These are phyloP conservation scores for Branchinecta lynchi DNA, from an alignment of 1,140 invertebrate genomes.

Conservation along the genomic window DNA sequence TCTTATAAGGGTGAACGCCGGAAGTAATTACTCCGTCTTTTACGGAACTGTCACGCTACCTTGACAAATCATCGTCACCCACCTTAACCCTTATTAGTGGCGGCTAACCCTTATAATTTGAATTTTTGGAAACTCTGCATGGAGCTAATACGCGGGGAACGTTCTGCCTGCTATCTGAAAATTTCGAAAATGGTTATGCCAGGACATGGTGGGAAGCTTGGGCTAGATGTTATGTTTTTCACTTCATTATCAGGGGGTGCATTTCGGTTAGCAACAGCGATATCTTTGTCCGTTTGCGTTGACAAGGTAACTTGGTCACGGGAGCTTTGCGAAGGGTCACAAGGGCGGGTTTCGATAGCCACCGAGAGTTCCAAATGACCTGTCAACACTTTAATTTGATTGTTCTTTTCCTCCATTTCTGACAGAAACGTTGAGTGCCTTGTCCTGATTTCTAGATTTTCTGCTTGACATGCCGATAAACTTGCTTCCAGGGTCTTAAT, in stretches of 20 bases:
- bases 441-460: constrained; percentile 1
- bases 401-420: constrained; percentile 9
- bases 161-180: constrained; percentile 5
- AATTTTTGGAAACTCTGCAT: constrained; percentile 6
- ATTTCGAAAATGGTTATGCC: constrained; percentile 6
- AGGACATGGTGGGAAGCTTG: constrained; percentile 4
- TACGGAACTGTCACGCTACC: too few species aligned
- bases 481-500: constrained; percentile 6
- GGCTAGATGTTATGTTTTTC: constrained; percentile 6
- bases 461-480: constrained; percentile 8
- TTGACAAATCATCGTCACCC: too few species aligned
- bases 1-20: too few species aligned
- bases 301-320: constrained; percentile 4
- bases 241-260: constrained; percentile 5
- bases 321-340: not conserved
- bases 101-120: not conserved
- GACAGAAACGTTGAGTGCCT: constrained; percentile 1
- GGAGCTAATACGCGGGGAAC: not conserved
- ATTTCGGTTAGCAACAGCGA: constrained; percentile 8
- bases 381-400: constrained; percentile 10
- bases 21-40: too few species aligned
- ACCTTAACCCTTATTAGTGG: too few species aligned
- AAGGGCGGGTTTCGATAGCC: constrained; percentile 4
- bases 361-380: not conserved
- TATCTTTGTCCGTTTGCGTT: constrained; percentile 1